A percentile compares a stretch with the other conserved stretches of the same genome.
Evolutionary conservation across 2,797 vertebrate genomes (phyloP).

Genomic region (Liparis tanakae): DNA sequence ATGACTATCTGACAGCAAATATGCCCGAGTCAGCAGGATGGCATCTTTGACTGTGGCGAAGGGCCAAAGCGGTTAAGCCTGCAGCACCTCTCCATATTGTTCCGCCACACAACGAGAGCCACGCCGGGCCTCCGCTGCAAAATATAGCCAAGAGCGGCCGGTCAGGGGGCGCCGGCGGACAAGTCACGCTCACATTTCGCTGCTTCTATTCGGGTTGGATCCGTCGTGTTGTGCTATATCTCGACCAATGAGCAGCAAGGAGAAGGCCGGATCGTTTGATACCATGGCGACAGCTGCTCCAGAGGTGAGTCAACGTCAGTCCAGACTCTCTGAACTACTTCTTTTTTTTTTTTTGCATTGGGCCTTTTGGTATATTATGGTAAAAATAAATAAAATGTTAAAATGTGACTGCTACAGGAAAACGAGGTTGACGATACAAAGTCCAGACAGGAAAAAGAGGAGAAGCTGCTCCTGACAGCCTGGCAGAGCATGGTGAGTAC

Average conservation of each 20-base stretch:
- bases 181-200: slow-evolving; percentile 23
- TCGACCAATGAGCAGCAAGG: slow-evolving; percentile 79
- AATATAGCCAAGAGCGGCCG: slow-evolving; percentile 46
- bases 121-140: slow-evolving; percentile 37
- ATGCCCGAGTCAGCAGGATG: slow-evolving; percentile 73
- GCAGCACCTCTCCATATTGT: slow-evolving; percentile 69
- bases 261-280: slow-evolving; percentile 73
- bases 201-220: slow-evolving; percentile 7
- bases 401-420: slow-evolving; percentile 28
- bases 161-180: slow-evolving; percentile 29
- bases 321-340: not conserved
- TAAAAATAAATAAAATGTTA: not conserved
- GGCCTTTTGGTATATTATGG: not conserved
- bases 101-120: slow-evolving; percentile 63
- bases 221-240: not conserved
- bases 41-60: slow-evolving; percentile 45
- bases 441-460: slow-evolving; percentile 80
- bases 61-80: slow-evolving; percentile 59
- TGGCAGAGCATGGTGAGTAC: slow-evolving; percentile 87
- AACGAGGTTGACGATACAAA: slow-evolving; percentile 66
- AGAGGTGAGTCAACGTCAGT: slow-evolving; percentile 73
- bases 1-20: slow-evolving; percentile 48
- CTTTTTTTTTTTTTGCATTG: not conserved
- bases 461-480: slow-evolving; percentile 83
- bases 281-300: slow-evolving; percentile 78